A percentile compares a stretch with the other conserved stretches of the same genome.
These are phyloP conservation scores for Clistopyga incitator DNA, from an alignment of 2,888 invertebrate species.

Conservation along the genomic window DNA sequence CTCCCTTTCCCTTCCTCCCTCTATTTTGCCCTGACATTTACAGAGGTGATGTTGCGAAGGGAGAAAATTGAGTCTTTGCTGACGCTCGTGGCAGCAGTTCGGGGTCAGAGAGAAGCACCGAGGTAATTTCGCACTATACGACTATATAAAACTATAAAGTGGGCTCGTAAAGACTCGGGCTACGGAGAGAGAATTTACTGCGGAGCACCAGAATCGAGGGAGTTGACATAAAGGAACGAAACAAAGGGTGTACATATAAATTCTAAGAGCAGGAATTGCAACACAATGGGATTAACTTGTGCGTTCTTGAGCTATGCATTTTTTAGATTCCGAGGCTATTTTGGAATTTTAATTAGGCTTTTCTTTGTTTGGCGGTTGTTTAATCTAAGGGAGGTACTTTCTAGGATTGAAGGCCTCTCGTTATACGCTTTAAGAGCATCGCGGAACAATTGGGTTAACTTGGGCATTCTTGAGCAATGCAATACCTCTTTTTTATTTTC, in stretches of 20 bases:
- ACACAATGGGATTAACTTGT: constrained; percentile 10
- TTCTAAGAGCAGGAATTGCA: neutral
- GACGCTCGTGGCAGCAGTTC: neutral
- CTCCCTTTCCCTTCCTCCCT: neutral
- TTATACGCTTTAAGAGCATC: neutral
- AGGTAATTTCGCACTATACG: constrained; percentile 31
- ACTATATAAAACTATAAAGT: constrained; percentile 22
- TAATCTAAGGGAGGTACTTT: neutral
- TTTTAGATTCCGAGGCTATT: neutral
- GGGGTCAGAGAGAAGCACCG: neutral
- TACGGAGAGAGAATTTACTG: constrained; percentile 27
- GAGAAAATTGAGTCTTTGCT: constrained; percentile 5
- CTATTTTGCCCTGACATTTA: neutral
- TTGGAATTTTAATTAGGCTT: neutral
- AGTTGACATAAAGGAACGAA: constrained; percentile 14
- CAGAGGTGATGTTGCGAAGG: neutral
- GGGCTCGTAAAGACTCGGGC: constrained; percentile 17
- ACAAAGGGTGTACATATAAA: neutral
- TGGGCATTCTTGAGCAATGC: neutral
- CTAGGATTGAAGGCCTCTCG: no score
- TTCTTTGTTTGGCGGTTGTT: neutral
- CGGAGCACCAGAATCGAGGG: constrained; percentile 2
- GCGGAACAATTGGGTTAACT: neutral
- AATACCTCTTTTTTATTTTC: neutral
- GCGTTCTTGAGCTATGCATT: neutral